phyloP scores from a whole-genome alignment of 2,113 vertebrate species.

The Leuciscus idus region DNA sequence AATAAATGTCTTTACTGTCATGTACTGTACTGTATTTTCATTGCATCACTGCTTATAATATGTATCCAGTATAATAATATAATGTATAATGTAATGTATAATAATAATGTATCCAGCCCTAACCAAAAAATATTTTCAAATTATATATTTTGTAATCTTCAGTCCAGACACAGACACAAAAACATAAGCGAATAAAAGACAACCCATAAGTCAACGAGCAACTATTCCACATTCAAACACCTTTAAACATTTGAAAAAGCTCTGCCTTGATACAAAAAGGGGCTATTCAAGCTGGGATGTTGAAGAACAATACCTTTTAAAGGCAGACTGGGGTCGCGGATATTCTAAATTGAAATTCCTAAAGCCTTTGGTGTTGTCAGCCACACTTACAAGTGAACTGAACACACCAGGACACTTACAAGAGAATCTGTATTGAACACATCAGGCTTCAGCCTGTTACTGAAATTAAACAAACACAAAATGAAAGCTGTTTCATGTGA shows the following conservation, averaged over 20 bases:
- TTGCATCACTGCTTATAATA: not conserved
- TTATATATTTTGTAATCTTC: not conserved
- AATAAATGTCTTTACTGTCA: not conserved
- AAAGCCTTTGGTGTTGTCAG: constrained; percentile 42
- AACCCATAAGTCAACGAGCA: not conserved
- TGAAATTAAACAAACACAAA: constrained; percentile 48
- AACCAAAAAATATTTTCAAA: not conserved
- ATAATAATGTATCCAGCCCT: not conserved
- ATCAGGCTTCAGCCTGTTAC: not conserved
- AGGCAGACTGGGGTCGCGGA: constrained; percentile 13
- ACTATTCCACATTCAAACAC: not conserved
- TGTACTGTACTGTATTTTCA: not conserved
- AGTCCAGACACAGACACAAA: not conserved
- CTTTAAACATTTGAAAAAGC: constrained; percentile 23
- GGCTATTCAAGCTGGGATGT: not conserved
- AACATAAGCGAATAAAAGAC: too few relatives aligned
- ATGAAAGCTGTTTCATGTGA: not conserved
- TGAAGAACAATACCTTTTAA: constrained; percentile 40
- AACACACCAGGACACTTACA: constrained; percentile 32
- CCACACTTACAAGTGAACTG: constrained; percentile 33
- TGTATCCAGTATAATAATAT: too few relatives aligned
- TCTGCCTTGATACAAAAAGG: constrained; percentile 18
- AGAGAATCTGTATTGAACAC: constrained; percentile 9
- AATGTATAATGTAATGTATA: too few relatives aligned
- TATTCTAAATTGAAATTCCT: constrained; percentile 36